Base-by-base conservation (phyloP, 1,140 invertebrate genomes). In the Caenorhabditis inopinata region DNA sequence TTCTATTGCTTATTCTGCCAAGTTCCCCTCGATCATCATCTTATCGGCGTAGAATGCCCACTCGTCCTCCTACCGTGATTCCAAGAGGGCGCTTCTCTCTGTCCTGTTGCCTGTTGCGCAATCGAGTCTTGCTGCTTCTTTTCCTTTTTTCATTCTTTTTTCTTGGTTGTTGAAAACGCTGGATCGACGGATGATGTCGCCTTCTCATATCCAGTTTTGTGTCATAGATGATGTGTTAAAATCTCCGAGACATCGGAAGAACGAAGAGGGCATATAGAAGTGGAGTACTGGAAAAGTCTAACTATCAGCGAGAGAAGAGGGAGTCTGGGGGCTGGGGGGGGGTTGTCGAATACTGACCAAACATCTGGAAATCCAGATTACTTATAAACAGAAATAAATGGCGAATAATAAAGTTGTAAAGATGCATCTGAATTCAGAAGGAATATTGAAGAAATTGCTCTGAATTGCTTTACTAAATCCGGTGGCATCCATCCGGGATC, bases 51-150 rank as follows among this genome's bases (percentile, higher is more conserved):
- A 68, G 58, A 68, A 18, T 68, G 58, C 38, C 58, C 58, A 68
- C 53, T 62, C 58, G 9, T 25, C 51, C 16, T 32, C 51, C 58
- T 42, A 9, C 32, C 14, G n/a, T 68, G 7, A 11, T 68, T 68
- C 58, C 58, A 68, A 68, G 58, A 68, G 58, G 58, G 58, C 58
- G 58, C 32, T 68, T 35, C 32, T 68, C 51, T 68, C 32, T 68
- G 51, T 58, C n/a, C n/a, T n/a, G n/a, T n/a, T n/a, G n/a, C 58
- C 58, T 68, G 58, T 68, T 68, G 58, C 58, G 58, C 58, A 68
- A 68, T 68, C 58, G 58, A 68, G 58, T 68, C 58, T 68, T 68
- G 58, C 58, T 68, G 27, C 58, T 68, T 68, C 58, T 68, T 38
- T 68, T 42, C 38, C 14, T 68, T 68, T 68, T 7, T 58, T 58